Evolutionary conservation across 2,888 invertebrate species (phyloP).

Genomic region (Agrochola lychnidis): DNA sequence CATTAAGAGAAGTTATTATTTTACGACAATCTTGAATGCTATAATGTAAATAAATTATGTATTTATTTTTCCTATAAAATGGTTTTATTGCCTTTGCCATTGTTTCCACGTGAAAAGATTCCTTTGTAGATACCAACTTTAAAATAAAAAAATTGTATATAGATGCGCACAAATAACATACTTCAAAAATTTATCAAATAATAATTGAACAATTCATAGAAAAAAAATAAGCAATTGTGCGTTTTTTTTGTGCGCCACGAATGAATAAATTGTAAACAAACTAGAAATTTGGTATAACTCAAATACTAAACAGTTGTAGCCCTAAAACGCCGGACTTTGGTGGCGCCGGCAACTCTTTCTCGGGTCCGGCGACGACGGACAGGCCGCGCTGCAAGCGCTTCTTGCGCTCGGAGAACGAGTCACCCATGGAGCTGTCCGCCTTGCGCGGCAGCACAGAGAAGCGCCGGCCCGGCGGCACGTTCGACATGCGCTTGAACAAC

Average conservation of each 20-base stretch:
- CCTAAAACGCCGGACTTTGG: conserved; percentile 80
- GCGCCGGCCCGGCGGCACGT: conserved; percentile 81
- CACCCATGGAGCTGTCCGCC: conserved; percentile 60
- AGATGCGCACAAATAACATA: background rate
- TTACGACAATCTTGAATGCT: conserved; percentile 64
- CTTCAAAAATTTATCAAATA: background rate
- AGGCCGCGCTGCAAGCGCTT: conserved; percentile 81
- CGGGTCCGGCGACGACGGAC: conserved; percentile 83
- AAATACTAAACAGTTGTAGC: conserved; percentile 84
- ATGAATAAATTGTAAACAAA: background rate
- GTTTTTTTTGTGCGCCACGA: conserved; percentile 5
- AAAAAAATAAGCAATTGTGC: background rate
- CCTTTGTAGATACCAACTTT: background rate
- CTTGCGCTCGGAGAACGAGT: conserved; percentile 75
- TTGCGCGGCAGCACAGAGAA: conserved; percentile 84
- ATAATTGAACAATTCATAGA: background rate
- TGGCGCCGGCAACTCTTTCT: conserved; percentile 76
- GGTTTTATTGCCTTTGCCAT: conserved; percentile 23
- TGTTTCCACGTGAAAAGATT: background rate
- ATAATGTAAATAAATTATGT: conserved; percentile 78
- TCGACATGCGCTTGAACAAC: conserved; percentile 85
- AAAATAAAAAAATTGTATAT: background rate
- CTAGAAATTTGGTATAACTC: conserved; percentile 45
- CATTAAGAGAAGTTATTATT: conserved; percentile 67
- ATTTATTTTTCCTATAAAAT: conserved; percentile 67